Evolutionary conservation across 2,113 vertebrate genomes (phyloP), one percentile per base, ranked within the genome.

Genomic region (Genyomyrus donnyi): DNA sequence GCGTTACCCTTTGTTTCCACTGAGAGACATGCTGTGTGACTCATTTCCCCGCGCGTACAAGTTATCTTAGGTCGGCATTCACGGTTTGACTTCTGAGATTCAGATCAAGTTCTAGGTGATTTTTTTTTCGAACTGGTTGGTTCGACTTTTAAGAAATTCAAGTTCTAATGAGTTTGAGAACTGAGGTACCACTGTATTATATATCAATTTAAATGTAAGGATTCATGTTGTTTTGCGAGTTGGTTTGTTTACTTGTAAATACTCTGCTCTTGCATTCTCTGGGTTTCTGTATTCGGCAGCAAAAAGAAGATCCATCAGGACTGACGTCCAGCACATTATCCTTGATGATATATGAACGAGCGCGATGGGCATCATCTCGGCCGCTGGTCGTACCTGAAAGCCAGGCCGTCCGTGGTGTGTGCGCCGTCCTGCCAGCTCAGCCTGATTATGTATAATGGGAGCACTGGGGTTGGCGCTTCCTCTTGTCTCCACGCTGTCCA

Each of bases 401-500:
- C 15, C 74, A n/a, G 45, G 42, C 42, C 24, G 9, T 8, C 8
- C 45, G 9, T 8, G 19, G 45, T 52, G 49, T 31, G 10, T 56
- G 74, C 24, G 4, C 45, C 1, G 50, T 24, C 27, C 48, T 52
- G 27, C 74, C 80, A 42, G 48, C 31, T 2, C 88, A 77, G 74
- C 35, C 46, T 83, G n/a, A 42, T 45, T 89, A 80, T 39, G 19
- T 89, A 83, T 80, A 48, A 89, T 62, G 70, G 46, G 27, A 48
- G 62, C 56, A 87, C 17, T 74, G 66, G 45, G 91, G 92, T 92
- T 91, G 13, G 24, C 42, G 15, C 77, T 88, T 35, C 11, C 86
- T 39, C 85, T 88, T 31, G 88, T 49, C 92, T 89, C 53, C 17
- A 53, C 89, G 90, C 83, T 85, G 19, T 48, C 89, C 91, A 48